These are phyloP conservation scores for Aethes cnicana DNA, from an alignment of 2,888 invertebrate genomes.

Conservation along the genomic window DNA sequence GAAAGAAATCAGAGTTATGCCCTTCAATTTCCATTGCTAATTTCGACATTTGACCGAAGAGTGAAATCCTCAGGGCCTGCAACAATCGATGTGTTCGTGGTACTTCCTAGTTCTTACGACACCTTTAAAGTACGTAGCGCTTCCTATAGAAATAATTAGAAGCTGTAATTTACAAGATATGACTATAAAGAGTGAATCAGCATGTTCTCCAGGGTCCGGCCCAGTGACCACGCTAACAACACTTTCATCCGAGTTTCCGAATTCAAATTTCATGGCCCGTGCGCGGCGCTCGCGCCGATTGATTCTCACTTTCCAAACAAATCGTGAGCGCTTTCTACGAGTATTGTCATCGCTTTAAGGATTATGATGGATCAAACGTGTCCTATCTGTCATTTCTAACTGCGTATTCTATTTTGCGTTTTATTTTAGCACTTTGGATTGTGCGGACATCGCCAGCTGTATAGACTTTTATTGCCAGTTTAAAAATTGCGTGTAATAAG, in stretches of 20 bases:
- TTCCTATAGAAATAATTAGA: too few relatives aligned
- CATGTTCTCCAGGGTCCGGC: slow-evolving; percentile 10
- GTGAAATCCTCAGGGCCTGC: slow-evolving; percentile 15
- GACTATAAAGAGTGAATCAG: background rate
- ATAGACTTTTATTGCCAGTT: too few relatives aligned
- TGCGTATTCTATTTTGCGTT: too few relatives aligned
- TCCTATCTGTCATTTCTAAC: slow-evolving; percentile 3
- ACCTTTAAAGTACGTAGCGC: too few relatives aligned
- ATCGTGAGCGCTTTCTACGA: slow-evolving; percentile 27
- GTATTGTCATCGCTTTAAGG: slow-evolving; percentile 22
- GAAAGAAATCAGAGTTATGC: slow-evolving; percentile 24
- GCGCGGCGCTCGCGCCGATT: slow-evolving; percentile 18
- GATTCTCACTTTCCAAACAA: slow-evolving; percentile 24
- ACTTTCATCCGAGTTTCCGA: slow-evolving; percentile 10
- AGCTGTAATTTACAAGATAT: too few relatives aligned
- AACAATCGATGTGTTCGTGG: background rate
- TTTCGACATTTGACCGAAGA: slow-evolving; percentile 21
- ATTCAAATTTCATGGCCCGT: slow-evolving; percentile 29
- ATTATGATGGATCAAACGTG: slow-evolving; percentile 9
- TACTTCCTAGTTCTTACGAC: background rate
- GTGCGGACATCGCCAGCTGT: too few relatives aligned
- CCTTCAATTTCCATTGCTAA: slow-evolving; percentile 28
- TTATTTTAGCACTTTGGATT: too few relatives aligned
- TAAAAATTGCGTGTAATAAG: too few relatives aligned
- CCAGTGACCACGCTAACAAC: slow-evolving; percentile 21